Evolutionary conservation across 2,888 invertebrate genomes (phyloP).

Genomic region (Atethmia centrago): DNA sequence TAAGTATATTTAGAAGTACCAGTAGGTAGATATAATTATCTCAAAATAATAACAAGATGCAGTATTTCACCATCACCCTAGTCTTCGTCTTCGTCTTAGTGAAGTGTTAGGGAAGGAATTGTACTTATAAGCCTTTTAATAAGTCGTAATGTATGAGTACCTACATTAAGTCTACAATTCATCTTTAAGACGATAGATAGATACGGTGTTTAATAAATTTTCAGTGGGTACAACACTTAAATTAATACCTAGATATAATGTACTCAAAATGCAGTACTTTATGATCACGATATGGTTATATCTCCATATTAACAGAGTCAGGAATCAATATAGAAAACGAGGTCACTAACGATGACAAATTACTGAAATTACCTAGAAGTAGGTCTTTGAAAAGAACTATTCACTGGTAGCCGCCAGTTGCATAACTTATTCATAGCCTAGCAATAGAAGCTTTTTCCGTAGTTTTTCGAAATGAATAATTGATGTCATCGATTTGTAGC

Average conservation of each 20-base stretch:
- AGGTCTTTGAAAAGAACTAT: constrained; percentile 33
- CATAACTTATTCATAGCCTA: constrained; percentile 59
- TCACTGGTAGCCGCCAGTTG: constrained; percentile 21
- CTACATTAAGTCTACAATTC: background rate
- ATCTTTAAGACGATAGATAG: background rate
- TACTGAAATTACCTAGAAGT: constrained; percentile 46
- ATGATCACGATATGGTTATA: constrained; percentile 13
- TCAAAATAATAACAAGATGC: too few relatives aligned
- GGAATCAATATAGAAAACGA: constrained; percentile 52
- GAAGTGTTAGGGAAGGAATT: background rate
- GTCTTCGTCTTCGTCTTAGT: background rate
- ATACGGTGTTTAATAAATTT: background rate
- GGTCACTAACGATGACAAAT: constrained; percentile 56
- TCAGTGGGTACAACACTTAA: background rate
- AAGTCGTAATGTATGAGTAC: background rate
- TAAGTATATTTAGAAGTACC: background rate
- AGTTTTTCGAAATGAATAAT: constrained; percentile 29
- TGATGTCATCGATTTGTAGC: constrained; percentile 43
- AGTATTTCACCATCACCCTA: background rate
- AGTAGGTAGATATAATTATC: background rate
- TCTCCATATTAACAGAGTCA: constrained; percentile 10
- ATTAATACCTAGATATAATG: background rate
- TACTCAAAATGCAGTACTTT: background rate
- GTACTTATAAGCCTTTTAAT: background rate
- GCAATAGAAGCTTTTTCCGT: constrained; percentile 8